These are phyloP conservation scores for Pterocles orientalis DNA, from an alignment of 2,113 vertebrate genomes.

Conservation along the genomic window DNA sequence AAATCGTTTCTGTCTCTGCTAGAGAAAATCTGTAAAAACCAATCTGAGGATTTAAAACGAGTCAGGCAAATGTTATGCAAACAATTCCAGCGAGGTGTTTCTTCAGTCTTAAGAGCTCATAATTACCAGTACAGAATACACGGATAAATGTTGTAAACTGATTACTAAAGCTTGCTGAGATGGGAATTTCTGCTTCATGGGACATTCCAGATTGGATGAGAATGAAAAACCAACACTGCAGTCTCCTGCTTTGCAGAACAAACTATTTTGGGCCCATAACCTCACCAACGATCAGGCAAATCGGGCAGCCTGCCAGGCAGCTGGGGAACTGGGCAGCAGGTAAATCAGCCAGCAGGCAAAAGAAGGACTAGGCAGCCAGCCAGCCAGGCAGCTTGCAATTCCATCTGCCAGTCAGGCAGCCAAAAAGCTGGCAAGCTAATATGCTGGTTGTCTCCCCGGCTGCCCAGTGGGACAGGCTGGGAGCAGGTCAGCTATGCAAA, in stretches of 20 bases:
- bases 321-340: conserved; percentile 28
- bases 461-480: not conserved
- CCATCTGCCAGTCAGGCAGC: conserved; percentile 48
- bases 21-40: conserved; percentile 24
- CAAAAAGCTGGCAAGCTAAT: not conserved
- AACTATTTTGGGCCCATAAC: conserved; percentile 33
- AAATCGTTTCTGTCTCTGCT: conserved; percentile 20
- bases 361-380: not conserved
- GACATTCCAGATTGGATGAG: conserved; percentile 7
- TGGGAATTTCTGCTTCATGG: conserved; percentile 43
- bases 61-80: not conserved
- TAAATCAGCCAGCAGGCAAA: conserved; percentile 26
- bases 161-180: conserved; percentile 44
- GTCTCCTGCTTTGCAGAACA: conserved; percentile 36
- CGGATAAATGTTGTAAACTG: conserved; percentile 11
- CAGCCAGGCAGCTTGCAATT: conserved; percentile 22
- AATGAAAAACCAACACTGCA: not conserved
- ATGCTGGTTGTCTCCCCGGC: not conserved
- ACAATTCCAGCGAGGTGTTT: not conserved
- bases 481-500: conserved; percentile 37
- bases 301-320: not conserved
- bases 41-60: not conserved
- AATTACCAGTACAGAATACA: conserved; percentile 20
- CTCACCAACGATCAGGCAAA: not conserved
- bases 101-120: conserved; percentile 18